Evolutionary conservation across 1,140 invertebrate species (phyloP).

Genomic region (Orchesella cincta): DNA sequence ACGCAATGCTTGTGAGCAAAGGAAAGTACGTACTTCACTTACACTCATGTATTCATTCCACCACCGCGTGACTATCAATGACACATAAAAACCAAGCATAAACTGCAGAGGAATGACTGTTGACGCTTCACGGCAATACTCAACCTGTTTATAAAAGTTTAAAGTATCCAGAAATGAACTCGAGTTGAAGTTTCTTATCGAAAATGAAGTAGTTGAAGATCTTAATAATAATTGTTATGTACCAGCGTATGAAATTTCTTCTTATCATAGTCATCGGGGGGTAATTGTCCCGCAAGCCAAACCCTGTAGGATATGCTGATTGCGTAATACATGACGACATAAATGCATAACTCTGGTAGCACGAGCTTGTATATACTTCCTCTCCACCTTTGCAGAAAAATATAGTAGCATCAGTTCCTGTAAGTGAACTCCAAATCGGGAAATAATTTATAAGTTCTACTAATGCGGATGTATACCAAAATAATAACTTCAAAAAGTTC

Average conservation of each 20-base stretch:
- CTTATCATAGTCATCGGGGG: background rate
- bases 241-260: background rate
- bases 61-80: background rate
- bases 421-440: background rate
- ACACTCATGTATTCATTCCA: background rate
- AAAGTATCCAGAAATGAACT: background rate
- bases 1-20: background rate
- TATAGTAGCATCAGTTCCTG: background rate
- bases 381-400: background rate
- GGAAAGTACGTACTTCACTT: background rate
- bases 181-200: background rate
- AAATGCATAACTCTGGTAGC: background rate
- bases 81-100: conserved; percentile 16
- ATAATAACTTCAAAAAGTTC: background rate
- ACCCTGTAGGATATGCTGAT: background rate
- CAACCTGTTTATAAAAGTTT: background rate
- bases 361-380: conserved; percentile 17
- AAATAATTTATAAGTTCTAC: background rate
- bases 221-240: too few relatives aligned
- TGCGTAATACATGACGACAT: background rate
- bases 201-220: background rate
- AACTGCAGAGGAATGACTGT: conserved; percentile 10
- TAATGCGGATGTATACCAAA: background rate
- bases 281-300: background rate
- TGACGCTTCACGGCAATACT: background rate